Evolutionary conservation across 2,888 invertebrate species (phyloP), one percentile per base, ranked within the genome.

Genomic region (Drosophila fungiperda): DNA sequence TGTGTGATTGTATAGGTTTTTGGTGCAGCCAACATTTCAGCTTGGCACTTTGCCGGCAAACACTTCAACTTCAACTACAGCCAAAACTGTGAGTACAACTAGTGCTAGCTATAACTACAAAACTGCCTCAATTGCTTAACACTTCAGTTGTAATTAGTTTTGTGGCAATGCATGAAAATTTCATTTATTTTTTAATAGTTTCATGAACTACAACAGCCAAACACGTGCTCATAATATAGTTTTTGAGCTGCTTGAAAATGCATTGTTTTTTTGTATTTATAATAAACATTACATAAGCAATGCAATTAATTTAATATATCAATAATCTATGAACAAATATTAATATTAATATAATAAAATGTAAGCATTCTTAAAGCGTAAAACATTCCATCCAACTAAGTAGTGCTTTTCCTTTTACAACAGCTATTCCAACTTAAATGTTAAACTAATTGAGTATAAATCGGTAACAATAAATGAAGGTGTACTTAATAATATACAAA

Each of bases 141-240:
- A 85, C 85, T 85, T 90, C 68, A 87, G 74, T 76, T 83, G 89
- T 90, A 85, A 85, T 85, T 85, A 84, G 84, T 84, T 84, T 84
- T 89, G 89, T 78, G 89, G 89, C 85, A 74, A 87, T 72, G 87
- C 78, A 82, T 78, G 78, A 54, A 68, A 68, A 78, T 68, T 78
- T 62, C 54, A 78, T 78, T 82, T 80, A 66, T 23, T 26, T 71
- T 78, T 82, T 73, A 63, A 73, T 68, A 59, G 78, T 59, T 50
- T n/a, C 12, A 23, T 48, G 79, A 38, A 55, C 20, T 29, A 49
- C 79, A 79, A 74, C 40, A 45, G 32, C 58, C 77, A 6, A 29
- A 29, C 29, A 81, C 77, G 78, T 81, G 77, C 66, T 63, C 45
- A 64, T 50, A 60, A 45, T 58, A 35, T 32, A 8, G 20, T 62